These are phyloP conservation scores for Drosophila seguyi DNA, from an alignment of 1,140 invertebrate genomes.

Conservation along the genomic window DNA sequence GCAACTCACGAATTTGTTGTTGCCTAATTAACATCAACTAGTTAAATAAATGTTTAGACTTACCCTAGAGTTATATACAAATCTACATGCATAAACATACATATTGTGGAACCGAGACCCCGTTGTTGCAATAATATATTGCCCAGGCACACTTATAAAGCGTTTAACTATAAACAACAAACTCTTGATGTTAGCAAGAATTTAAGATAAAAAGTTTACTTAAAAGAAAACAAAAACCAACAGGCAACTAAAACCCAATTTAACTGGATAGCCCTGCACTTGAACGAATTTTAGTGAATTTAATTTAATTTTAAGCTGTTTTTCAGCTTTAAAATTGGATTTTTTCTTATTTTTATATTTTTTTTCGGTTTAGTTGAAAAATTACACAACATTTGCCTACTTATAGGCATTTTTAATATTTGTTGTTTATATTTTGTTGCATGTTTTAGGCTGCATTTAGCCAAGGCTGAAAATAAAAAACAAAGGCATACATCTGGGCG, in stretches of 20 bases:
- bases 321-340: background rate
- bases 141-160: slow-evolving; percentile 46
- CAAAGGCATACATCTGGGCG: background rate
- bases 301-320: background rate
- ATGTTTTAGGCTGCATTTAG: background rate
- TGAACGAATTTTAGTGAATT: background rate
- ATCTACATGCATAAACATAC: slow-evolving; percentile 27
- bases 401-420: background rate
- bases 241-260: slow-evolving; percentile 16
- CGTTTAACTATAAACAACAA: slow-evolving; percentile 49
- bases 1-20: slow-evolving; percentile 77
- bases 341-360: background rate
- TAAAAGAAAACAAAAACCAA: slow-evolving; percentile 11
- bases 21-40: slow-evolving; percentile 64
- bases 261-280: slow-evolving; percentile 18
- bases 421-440: background rate
- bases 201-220: slow-evolving; percentile 34
- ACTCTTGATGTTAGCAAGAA: slow-evolving; percentile 63
- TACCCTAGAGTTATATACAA: slow-evolving; percentile 60
- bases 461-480: no score
- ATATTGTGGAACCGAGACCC: slow-evolving; percentile 40
- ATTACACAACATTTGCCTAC: background rate
- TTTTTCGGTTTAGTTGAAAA: background rate
- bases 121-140: slow-evolving; percentile 63
- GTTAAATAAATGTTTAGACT: slow-evolving; percentile 79